phyloP scores from a whole-genome alignment of 2,113 vertebrate genomes.

The Anhinga rufa region DNA sequence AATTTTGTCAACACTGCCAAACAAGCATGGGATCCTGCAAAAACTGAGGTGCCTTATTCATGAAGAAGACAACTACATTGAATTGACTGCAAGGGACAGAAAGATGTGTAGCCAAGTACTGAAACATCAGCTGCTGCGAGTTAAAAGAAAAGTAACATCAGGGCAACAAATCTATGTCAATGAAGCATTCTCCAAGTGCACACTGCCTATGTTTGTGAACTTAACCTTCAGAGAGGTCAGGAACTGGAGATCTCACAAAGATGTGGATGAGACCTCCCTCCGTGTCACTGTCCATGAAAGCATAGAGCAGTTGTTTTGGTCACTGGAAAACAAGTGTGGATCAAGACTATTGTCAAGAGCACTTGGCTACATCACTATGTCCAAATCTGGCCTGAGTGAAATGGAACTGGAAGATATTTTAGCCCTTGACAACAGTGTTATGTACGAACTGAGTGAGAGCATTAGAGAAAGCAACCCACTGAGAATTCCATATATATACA shows the following conservation, averaged over 20 bases:
- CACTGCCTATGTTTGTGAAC: slow-evolving; percentile 97
- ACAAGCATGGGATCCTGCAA: slow-evolving; percentile 95
- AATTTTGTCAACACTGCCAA: slow-evolving; percentile 93
- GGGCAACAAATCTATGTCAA: slow-evolving; percentile 99
- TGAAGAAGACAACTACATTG: slow-evolving; percentile 88
- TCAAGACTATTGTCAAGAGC: slow-evolving; percentile 88
- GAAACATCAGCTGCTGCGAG: slow-evolving; percentile 91
- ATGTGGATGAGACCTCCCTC: slow-evolving; percentile 92
- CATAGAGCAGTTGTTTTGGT: slow-evolving; percentile 96
- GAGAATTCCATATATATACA: slow-evolving; percentile 89
- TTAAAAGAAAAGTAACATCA: slow-evolving; percentile 96
- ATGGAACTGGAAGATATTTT: slow-evolving; percentile 95
- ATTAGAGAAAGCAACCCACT: slow-evolving; percentile 83
- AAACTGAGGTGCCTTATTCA: slow-evolving; percentile 91
- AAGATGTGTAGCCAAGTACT: slow-evolving; percentile 97
- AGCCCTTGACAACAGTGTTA: slow-evolving; percentile 93
- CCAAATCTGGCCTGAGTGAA: slow-evolving; percentile 91
- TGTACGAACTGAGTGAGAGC: slow-evolving; percentile 83
- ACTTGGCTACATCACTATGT: slow-evolving; percentile 96
- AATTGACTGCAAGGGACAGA: slow-evolving; percentile 87
- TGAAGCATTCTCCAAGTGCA: slow-evolving; percentile 93
- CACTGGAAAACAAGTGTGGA: slow-evolving; percentile 89
- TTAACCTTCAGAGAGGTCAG: slow-evolving; percentile 94
- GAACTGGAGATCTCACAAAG: slow-evolving; percentile 96
- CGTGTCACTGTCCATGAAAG: slow-evolving; percentile 95